A percentile compares a stretch with the other conserved stretches of the same genome.
Evolutionary conservation across 2,888 invertebrate genomes (phyloP).

Genomic region (Heliconius ethilla): DNA sequence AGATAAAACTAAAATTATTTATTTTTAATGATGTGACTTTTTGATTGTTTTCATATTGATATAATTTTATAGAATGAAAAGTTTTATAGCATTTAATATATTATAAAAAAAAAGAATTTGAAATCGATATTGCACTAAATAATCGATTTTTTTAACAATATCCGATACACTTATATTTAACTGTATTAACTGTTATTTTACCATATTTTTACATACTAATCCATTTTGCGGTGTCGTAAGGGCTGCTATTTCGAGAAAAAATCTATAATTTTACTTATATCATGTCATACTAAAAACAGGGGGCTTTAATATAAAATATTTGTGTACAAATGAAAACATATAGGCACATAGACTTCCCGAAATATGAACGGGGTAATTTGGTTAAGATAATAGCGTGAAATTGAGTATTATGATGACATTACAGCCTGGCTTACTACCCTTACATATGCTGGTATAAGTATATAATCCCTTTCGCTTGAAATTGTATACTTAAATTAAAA

Average conservation of each 20-base stretch:
- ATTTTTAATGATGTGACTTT: not conserved
- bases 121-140: not conserved
- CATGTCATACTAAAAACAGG: too few species aligned
- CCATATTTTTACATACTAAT: too few species aligned
- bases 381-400: slow-evolving; percentile 18
- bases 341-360: not conserved
- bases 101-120: too few species aligned
- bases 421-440: slow-evolving; percentile 3
- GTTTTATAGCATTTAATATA: too few species aligned
- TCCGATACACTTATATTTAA: too few species aligned
- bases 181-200: too few species aligned
- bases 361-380: slow-evolving; percentile 25
- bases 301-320: not conserved
- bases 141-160: not conserved
- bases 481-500: not conserved
- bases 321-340: not conserved
- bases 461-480: not conserved
- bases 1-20: slow-evolving; percentile 2
- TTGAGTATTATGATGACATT: slow-evolving; percentile 16
- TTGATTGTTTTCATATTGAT: slow-evolving; percentile 1
- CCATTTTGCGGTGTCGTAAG: too few species aligned
- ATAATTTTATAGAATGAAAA: not conserved
- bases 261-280: too few species aligned
- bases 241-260: too few species aligned
- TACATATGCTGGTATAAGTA: slow-evolving; percentile 6